Base-by-base conservation (phyloP, 2,797 vertebrate species). In the Microcaecilia unicolor region DNA sequence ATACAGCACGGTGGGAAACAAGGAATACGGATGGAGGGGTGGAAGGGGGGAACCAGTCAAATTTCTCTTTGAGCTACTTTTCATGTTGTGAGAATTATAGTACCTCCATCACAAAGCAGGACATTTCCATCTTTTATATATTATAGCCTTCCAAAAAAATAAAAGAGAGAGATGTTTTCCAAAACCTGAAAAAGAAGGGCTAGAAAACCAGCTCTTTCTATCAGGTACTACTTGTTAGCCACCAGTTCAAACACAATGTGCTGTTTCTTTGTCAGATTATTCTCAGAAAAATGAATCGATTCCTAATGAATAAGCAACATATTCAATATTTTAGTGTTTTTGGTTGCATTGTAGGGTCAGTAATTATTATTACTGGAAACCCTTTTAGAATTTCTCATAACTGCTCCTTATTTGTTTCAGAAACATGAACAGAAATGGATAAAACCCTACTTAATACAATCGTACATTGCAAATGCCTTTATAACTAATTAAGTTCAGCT, bases 41-140 rank as follows among this genome's bases (percentile, higher is more conserved):
- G n/a, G n/a, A n/a, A n/a, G n/a, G n/a, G 42, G 55, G 47, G 41
- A 10, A 44, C 55, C 38, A 29, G 41, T 31, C 28, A 32, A 38
- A 25, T 61, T 64, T 73, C 55, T 31, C 63, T 67, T 72, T 72
- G 63, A 75, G 60, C 53, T 61, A 55, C 59, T 62, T 64, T 67
- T 69, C 73, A 64, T 58, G 61, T 62, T 59, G 64, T 30, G 63
- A 72, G 67, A 67, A 67, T 70, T 72, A 61, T 37, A 61, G 58
- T 54, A 61, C 60, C 56, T 67, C 52, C 59, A 36, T 62, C 46
- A 47, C 22, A 69, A 63, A 59, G 51, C 28, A 55, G 57, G 63
- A 53, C 35, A 9, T 64, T 72, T 54, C 44, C 56, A 62, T 50
- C 40, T 59, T 67, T 63, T 57, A 40, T 47, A 52, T 34, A 58